These are phyloP conservation scores for Xylocampa areola DNA, from an alignment of 2,888 invertebrate species.

Conservation along the genomic window DNA sequence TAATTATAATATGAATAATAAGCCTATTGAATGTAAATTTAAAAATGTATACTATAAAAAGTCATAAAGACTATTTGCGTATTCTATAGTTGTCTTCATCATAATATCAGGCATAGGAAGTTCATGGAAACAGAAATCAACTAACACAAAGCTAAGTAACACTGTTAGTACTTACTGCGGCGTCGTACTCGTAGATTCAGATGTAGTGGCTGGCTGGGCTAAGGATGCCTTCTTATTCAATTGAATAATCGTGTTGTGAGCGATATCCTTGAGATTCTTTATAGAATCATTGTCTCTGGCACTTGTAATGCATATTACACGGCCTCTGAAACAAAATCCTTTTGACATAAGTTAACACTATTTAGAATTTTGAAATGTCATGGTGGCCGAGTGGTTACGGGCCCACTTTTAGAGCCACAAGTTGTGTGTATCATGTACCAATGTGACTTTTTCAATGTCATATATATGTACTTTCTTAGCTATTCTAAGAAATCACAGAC, in stretches of 20 bases:
- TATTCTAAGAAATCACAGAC: too few relatives aligned
- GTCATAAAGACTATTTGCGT: too few relatives aligned
- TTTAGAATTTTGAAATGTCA: too few relatives aligned
- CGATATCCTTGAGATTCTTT: slow-evolving; percentile 96
- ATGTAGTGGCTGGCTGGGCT: slow-evolving; percentile 64
- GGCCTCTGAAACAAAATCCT: slow-evolving; percentile 90
- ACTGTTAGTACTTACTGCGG: slow-evolving; percentile 73
- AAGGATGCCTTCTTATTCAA: slow-evolving; percentile 91
- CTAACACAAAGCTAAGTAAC: not conserved
- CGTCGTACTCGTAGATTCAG: slow-evolving; percentile 66
- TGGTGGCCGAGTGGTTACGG: too few relatives aligned
- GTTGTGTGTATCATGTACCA: too few relatives aligned
- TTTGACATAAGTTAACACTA: too few relatives aligned
- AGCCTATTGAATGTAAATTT: not conserved
- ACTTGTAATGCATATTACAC: slow-evolving; percentile 97
- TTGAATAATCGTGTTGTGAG: slow-evolving; percentile 94
- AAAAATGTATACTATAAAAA: not conserved
- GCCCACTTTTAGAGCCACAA: too few relatives aligned
- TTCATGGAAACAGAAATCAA: not conserved
- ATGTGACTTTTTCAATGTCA: too few relatives aligned
- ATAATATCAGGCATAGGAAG: not conserved
- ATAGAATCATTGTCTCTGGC: slow-evolving; percentile 96
- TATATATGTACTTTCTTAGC: too few relatives aligned
- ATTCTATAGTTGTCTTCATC: too few relatives aligned
- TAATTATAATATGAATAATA: too few relatives aligned